These are phyloP conservation scores for Philopotamus ludificatus DNA, from an alignment of 1,140 invertebrate genomes.

Conservation along the genomic window DNA sequence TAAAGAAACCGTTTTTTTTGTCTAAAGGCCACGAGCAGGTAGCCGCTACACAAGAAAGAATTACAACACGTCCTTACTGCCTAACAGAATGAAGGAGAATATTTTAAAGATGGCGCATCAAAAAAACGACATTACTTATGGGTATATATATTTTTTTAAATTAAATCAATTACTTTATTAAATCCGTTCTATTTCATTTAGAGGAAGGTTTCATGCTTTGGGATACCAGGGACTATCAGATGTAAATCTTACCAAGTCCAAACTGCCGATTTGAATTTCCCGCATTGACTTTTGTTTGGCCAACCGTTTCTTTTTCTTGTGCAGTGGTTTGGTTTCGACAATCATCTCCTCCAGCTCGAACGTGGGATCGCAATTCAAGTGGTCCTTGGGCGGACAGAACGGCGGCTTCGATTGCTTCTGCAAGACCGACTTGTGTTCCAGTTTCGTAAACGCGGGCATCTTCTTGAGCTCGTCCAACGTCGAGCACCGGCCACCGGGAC, in stretches of 20 bases:
- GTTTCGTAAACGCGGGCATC: slow-evolving; percentile 59
- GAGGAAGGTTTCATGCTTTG: too few relatives aligned
- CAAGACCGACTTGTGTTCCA: slow-evolving; percentile 67
- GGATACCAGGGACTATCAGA: too few relatives aligned
- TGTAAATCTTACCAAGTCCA: slow-evolving; percentile 45
- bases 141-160: too few relatives aligned
- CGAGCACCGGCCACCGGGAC: slow-evolving; percentile 65
- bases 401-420: slow-evolving; percentile 65
- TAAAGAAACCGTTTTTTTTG: too few relatives aligned
- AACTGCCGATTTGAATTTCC: slow-evolving; percentile 45
- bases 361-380: slow-evolving; percentile 88
- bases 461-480: slow-evolving; percentile 65
- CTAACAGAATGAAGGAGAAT: too few relatives aligned
- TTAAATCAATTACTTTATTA: too few relatives aligned
- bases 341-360: slow-evolving; percentile 90
- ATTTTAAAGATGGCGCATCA: too few relatives aligned
- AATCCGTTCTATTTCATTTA: too few relatives aligned
- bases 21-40: too few relatives aligned
- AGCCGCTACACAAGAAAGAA: too few relatives aligned
- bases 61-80: too few relatives aligned
- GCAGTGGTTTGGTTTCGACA: slow-evolving; percentile 79
- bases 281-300: slow-evolving; percentile 71
- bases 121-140: too few relatives aligned
- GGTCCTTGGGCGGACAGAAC: slow-evolving; percentile 78
- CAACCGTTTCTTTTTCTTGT: slow-evolving; percentile 85